Evolutionary conservation across 2,888 invertebrate genomes (phyloP).

Genomic region (Antheraea assamensis): DNA sequence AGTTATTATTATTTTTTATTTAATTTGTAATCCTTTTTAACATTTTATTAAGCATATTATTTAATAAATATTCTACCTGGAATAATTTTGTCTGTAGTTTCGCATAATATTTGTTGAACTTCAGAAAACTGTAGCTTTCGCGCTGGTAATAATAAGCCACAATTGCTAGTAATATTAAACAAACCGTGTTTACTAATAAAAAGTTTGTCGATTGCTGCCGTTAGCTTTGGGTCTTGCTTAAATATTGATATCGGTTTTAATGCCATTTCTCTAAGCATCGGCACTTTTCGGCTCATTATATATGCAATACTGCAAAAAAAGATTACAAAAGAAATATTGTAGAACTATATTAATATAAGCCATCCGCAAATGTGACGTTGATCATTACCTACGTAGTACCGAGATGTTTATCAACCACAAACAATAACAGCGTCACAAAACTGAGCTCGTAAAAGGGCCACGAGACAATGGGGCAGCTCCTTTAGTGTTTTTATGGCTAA

Average conservation of each 20-base stretch:
- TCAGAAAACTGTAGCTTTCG: conserved; percentile 66
- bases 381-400: conserved; percentile 79
- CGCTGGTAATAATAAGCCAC: conserved; percentile 53
- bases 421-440: conserved; percentile 81
- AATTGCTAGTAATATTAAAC: conserved; percentile 28
- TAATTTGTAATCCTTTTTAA: not conserved
- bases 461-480: conserved; percentile 77
- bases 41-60: not conserved
- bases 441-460: conserved; percentile 78
- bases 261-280: conserved; percentile 52
- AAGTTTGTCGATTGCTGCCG: conserved; percentile 66
- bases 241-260: conserved; percentile 47
- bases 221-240: conserved; percentile 66
- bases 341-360: conserved; percentile 67
- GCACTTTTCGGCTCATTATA: conserved; percentile 64
- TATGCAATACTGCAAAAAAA: conserved; percentile 64
- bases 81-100: conserved; percentile 29
- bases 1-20: conserved; percentile 29
- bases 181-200: conserved; percentile 39
- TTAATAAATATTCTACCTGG: not conserved
- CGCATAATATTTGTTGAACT: conserved; percentile 59
- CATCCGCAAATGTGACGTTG: conserved; percentile 76
- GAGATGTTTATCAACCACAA: conserved; percentile 82
- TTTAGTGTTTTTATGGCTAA: conserved; percentile 76
- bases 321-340: conserved; percentile 52